phyloP scores from a whole-genome alignment of 2,113 vertebrate genomes.

The Parus major region DNA sequence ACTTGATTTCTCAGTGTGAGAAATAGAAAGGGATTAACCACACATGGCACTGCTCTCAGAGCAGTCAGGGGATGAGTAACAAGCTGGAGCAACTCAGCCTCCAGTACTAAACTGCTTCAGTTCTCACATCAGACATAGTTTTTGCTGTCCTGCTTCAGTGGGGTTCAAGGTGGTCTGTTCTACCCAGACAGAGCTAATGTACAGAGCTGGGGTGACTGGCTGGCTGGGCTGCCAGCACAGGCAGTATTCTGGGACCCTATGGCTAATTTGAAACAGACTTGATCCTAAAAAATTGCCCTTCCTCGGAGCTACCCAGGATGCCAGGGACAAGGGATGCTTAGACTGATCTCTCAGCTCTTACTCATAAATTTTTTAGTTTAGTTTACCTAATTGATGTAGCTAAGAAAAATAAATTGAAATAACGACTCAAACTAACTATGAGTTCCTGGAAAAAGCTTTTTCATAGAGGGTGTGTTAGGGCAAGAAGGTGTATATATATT shows the following conservation, averaged over 20 bases:
- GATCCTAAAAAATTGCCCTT: neutral
- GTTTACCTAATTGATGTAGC: neutral
- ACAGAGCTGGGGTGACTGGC: neutral
- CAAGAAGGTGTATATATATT: neutral
- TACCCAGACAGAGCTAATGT: neutral
- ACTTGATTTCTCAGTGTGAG: neutral
- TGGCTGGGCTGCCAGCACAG: neutral
- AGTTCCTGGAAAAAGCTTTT: neutral
- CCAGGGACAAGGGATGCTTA: neutral
- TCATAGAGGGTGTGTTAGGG: neutral
- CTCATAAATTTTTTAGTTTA: neutral
- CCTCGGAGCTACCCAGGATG: neutral
- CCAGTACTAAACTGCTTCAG: neutral
- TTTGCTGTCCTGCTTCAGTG: neutral
- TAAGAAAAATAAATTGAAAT: neutral
- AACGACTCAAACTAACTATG: neutral
- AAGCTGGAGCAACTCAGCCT: neutral
- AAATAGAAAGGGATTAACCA: neutral
- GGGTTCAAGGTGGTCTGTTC: neutral
- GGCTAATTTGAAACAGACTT: neutral
- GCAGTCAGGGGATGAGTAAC: neutral
- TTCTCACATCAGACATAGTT: neutral
- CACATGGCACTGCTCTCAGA: neutral
- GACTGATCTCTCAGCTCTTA: neutral
- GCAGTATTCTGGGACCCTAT: accelerated